Base-by-base conservation (phyloP, 2,113 vertebrate species). In the Anarrhichthys ocellatus region DNA sequence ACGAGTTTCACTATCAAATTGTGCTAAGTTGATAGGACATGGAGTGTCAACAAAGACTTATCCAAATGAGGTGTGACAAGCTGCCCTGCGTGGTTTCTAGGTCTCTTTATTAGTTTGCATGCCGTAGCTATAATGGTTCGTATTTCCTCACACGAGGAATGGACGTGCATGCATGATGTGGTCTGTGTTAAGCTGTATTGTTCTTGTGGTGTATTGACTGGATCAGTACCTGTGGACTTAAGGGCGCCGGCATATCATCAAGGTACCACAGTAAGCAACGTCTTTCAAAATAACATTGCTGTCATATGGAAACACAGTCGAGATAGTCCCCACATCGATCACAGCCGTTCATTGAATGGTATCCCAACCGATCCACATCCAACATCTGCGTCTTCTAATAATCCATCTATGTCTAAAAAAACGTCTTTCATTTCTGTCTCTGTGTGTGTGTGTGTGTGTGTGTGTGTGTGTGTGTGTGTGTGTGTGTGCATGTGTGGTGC, bases 401-500 rank as follows among this genome's bases (percentile, higher is more conserved):
- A 59, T 76, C 69, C 44, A 69, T 56, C 74, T 66, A 2, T 27
- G 42, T 59, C 66, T 82, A 38, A 20, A 68, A 66, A 83, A 81
- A 63, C 3, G 10, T 62, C 77, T 81, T 87, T 87, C 70, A 83
- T 88, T 76, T 76, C 81, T 36, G 46, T 76, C 83, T 36, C 42
- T 85, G 76, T 87, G 66, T 18, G 15, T 54, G 50, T 56, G 22
- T 36, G 48, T 63, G 72, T 65, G 83, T 86, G 76, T 87, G 66
- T 34, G 34, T 36, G 46, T 85, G 76, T 87, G 66, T 48, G 15
- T 54, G 50, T 54, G 22, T 36, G 46, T 63, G 71, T 65, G 83
- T 86, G 76, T 87, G 66, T 36, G 46, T 34, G 32, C 59, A 68
- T 62, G 82, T 86, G 75, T 86, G 68, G 38, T 77, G 74, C 29